Conservation (phyloP, 2,888 invertebrate species). For the Cremastobaeus sp. region DNA sequence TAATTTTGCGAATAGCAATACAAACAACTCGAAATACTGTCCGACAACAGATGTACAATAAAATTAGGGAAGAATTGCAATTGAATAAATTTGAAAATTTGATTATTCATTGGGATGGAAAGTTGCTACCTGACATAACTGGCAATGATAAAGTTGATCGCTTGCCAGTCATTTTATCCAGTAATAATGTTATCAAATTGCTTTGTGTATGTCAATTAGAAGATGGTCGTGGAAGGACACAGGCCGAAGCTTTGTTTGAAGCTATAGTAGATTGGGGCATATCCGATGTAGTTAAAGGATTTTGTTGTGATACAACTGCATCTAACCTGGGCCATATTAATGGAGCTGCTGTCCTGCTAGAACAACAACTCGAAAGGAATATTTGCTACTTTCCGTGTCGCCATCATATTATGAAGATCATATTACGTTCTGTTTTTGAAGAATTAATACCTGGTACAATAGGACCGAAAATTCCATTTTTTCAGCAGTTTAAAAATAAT, state of each 20-base stretch:
- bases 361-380: conserved; percentile 21
- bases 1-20: neutral
- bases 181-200: too few species aligned
- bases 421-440: conserved; percentile 26
- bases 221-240: too few species aligned
- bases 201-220: too few species aligned
- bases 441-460: conserved; percentile 3
- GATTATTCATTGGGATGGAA: conserved; percentile 3
- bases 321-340: conserved; percentile 13
- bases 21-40: neutral
- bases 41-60: neutral
- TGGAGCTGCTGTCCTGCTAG: conserved; percentile 6
- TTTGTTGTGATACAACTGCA: conserved; percentile 27
- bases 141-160: too few species aligned
- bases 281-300: neutral
- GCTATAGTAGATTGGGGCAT: neutral
- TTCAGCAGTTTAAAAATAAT: conserved; percentile 12
- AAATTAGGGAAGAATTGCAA: conserved; percentile 2
- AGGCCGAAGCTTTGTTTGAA: too few species aligned
- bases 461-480: conserved; percentile 19
- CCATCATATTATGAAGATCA: conserved; percentile 25
- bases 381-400: conserved; percentile 26
- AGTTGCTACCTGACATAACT: neutral
- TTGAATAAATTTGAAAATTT: conserved; percentile 3
- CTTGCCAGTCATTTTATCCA: too few species aligned